A percentile compares a stretch with the other conserved stretches of the same genome.
These are phyloP conservation scores for Drosophila sturtevanti DNA, from an alignment of 1,140 invertebrate species.

Conservation along the genomic window DNA sequence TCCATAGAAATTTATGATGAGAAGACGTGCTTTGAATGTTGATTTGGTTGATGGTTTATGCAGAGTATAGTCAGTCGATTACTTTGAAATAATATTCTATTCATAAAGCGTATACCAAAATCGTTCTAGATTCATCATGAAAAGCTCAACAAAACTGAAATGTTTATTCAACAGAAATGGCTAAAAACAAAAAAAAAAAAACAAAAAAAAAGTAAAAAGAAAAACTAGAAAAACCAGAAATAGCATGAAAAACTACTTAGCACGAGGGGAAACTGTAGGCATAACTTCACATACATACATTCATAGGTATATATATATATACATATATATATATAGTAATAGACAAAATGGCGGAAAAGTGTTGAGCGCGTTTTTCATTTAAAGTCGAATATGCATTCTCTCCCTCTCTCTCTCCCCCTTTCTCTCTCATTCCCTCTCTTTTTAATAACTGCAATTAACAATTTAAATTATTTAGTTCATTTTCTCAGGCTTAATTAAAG, in stretches of 20 bases:
- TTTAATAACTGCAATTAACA: constrained; percentile 64
- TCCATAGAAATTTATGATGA: too few relatives aligned
- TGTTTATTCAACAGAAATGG: constrained; percentile 13
- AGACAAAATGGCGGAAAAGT: constrained; percentile 8
- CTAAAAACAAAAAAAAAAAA: constrained; percentile 53
- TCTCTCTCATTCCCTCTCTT: neutral
- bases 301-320: neutral
- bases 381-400: neutral
- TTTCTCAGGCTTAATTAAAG: constrained; percentile 32
- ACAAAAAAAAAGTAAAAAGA: constrained; percentile 1
- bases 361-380: constrained; percentile 2
- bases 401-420: neutral
- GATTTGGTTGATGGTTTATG: too few relatives aligned
- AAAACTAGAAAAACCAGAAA: constrained; percentile 35
- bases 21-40: too few relatives aligned
- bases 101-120: constrained; percentile 3
- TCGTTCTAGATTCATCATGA: constrained; percentile 30
- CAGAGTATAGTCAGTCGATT: too few relatives aligned
- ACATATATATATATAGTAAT: neutral
- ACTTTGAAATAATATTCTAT: neutral
- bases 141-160: constrained; percentile 44
- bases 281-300: neutral
- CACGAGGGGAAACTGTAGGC: neutral
- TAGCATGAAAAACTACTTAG: constrained; percentile 64
- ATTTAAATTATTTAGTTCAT: constrained; percentile 17